Base-by-base conservation (phyloP, 2,888 invertebrate genomes). In the Oxyscelio sp. region DNA sequence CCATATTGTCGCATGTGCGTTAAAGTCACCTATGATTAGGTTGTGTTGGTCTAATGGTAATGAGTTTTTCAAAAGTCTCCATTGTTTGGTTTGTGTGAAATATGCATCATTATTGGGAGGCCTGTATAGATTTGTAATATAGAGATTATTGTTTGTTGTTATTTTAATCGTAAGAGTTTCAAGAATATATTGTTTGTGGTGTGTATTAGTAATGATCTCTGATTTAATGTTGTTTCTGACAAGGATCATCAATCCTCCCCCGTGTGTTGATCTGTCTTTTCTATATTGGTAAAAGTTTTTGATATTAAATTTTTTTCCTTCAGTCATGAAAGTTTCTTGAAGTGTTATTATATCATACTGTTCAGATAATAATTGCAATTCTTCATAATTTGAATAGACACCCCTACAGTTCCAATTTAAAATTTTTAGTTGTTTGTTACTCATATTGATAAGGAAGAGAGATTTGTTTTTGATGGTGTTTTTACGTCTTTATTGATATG, bases 111-210 rank as follows among this genome's bases (percentile, higher is more conserved):
- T 59, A 0, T 40, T n/a, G 0, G 66, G 77, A 1, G 66, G 77
- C 40, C 48, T 58, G 22, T 77, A 68, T 15, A 77, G 0, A 13
- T 77, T 77, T 8, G 68, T 77, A 4, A 75, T 45, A 9, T 11
- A 17, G 3, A 38, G 2, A 15, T 59, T 34, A 21, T 61, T 17
- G 13, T 31, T 38, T 0, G 27, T 11, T 27, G 24, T 34, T 3
- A 73, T 61, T 54, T 73, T 73, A 6, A 73, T 63, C 3, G 73
- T 27, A 2, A 61, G n/a, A 4, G 71, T 59, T 56, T 73, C 59
- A n/a, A 73, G 9, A 4, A 50, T 8, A 38, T 50, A 6, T 0
- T 59, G 27, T 5, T 1, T 38, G 19, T 73, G 59, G 15, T 27
- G n/a, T 8, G 63, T 52, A 8, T 13, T 13, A 2, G 21, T 24